A percentile compares a stretch with the other conserved stretches of the same genome.
These are phyloP conservation scores for Atlantisia rogersi DNA, from an alignment of 2,113 vertebrate species.

Conservation along the genomic window DNA sequence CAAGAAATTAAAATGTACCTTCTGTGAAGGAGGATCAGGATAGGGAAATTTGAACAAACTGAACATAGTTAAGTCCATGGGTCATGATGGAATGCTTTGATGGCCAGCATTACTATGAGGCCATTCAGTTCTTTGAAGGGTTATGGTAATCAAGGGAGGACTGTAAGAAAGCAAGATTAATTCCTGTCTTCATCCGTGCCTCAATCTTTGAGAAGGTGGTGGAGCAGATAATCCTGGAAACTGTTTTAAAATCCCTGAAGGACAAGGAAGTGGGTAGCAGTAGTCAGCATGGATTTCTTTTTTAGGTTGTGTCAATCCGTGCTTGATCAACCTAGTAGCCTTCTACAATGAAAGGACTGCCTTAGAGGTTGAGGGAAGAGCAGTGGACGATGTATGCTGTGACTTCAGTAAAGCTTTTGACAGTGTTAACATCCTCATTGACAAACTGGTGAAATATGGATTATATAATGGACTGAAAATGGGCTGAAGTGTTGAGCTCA, in stretches of 20 bases:
- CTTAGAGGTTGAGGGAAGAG: not conserved
- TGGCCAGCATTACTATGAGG: not conserved
- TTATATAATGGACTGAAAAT: not conserved
- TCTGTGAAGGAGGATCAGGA: not conserved
- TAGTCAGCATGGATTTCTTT: not conserved
- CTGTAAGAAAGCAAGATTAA: not conserved
- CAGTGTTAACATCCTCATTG: not conserved
- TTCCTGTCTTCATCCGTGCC: not conserved
- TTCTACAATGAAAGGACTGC: not conserved
- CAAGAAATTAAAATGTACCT: not conserved
- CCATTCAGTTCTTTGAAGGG: not conserved
- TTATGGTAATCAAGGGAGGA: not conserved
- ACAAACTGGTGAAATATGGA: not conserved
- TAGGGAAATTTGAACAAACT: not conserved
- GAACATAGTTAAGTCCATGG: accelerated
- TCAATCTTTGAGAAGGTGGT: not conserved
- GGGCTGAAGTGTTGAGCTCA: not conserved
- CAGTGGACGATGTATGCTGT: not conserved
- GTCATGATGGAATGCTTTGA: not conserved
- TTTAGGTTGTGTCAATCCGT: not conserved
- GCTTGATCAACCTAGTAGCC: not conserved
- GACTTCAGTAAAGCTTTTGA: not conserved
- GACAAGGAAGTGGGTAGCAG: not conserved
- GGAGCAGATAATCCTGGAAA: not conserved
- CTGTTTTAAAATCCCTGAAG: not conserved